Evolutionary conservation across 2,888 invertebrate species (phyloP).

Genomic region (Cosmia trapezina): DNA sequence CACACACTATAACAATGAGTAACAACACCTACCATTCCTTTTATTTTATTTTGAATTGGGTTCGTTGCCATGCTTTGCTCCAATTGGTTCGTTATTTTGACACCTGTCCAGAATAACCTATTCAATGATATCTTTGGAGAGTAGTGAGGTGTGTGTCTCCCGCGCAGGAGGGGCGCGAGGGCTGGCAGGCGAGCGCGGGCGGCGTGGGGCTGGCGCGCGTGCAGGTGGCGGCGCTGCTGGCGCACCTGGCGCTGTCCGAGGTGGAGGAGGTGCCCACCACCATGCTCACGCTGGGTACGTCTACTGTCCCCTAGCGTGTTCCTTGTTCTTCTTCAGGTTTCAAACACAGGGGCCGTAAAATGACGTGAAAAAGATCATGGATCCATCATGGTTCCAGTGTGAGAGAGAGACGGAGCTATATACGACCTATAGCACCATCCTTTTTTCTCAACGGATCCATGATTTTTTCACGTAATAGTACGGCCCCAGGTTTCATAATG

Average conservation of each 20-base stretch:
- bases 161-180: constrained; percentile 8
- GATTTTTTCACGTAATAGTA: too few relatives aligned
- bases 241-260: constrained; percentile 93
- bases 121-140: not conserved
- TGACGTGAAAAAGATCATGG: too few relatives aligned
- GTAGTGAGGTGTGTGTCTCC: not conserved
- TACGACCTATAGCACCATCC: too few relatives aligned
- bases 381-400: too few relatives aligned
- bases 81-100: not conserved
- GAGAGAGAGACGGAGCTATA: too few relatives aligned
- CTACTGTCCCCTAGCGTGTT: too few relatives aligned
- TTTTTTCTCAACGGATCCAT: too few relatives aligned
- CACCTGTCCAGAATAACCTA: not conserved
- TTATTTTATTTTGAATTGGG: not conserved
- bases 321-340: too few relatives aligned
- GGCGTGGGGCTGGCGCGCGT: constrained; percentile 92
- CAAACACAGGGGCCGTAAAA: too few relatives aligned
- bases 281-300: constrained; percentile 88
- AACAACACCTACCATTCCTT: not conserved
- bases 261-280: constrained; percentile 93
- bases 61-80: not conserved
- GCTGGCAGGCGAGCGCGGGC: constrained; percentile 16
- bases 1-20: not conserved
- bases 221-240: constrained; percentile 94
- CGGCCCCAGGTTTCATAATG: too few relatives aligned